A percentile compares a stretch with the other conserved stretches of the same genome.
These are phyloP conservation scores for Stichodactyla helianthus DNA, from an alignment of 64 coral and sea anemone genomes.

Conservation along the genomic window DNA sequence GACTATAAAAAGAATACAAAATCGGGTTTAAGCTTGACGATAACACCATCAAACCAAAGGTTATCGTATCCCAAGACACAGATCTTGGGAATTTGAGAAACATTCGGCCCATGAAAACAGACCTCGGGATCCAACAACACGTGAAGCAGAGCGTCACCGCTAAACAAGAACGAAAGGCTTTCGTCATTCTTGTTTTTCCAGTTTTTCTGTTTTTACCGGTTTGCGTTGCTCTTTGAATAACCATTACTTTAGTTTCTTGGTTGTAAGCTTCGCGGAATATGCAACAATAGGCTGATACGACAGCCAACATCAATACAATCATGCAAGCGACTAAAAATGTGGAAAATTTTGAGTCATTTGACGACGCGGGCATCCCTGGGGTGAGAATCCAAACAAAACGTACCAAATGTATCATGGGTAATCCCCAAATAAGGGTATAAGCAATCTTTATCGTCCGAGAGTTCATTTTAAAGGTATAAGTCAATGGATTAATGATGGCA, in stretches of 20 bases:
- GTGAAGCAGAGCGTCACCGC: slow-evolving; percentile 33
- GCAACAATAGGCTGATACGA: not conserved
- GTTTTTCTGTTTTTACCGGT: not conserved
- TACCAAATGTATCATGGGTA: slow-evolving; percentile 25
- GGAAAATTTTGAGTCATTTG: slow-evolving; percentile 10
- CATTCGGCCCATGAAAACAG: slow-evolving; percentile 9
- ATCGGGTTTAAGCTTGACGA: slow-evolving; percentile 39
- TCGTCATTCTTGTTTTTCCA: slow-evolving; percentile 15
- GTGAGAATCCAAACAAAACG: slow-evolving; percentile 19
- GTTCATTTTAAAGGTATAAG: slow-evolving; percentile 3
- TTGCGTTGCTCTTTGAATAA: not conserved
- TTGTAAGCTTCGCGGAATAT: not conserved
- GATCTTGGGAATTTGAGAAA: not conserved
- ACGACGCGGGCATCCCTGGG: not conserved
- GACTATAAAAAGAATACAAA: slow-evolving; percentile 38
- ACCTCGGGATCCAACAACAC: slow-evolving; percentile 35
- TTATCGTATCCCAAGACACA: slow-evolving; percentile 11
- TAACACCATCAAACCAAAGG: slow-evolving; percentile 36
- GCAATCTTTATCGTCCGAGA: not conserved
- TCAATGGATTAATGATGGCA: slow-evolving; percentile 35
- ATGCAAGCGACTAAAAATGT: slow-evolving; percentile 17
- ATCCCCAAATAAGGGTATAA: slow-evolving; percentile 13
- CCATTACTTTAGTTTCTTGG: not conserved
- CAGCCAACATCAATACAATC: not conserved
- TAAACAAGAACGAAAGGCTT: slow-evolving; percentile 40